These are phyloP conservation scores for Gorsachius goisagi DNA, from an alignment of 2,113 vertebrate species.

Conservation along the genomic window DNA sequence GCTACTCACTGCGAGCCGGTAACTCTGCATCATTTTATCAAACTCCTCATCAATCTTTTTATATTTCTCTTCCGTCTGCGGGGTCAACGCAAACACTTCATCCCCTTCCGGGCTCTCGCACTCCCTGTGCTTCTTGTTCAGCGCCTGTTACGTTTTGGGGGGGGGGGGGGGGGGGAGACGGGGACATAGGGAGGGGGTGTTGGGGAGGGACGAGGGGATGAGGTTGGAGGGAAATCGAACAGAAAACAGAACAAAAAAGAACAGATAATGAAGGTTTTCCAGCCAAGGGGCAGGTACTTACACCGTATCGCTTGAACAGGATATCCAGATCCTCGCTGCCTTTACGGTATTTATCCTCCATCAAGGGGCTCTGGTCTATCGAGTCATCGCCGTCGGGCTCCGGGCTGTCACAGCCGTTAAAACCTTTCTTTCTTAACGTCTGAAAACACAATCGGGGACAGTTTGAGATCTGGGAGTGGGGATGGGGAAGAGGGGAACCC, in stretches of 20 bases:
- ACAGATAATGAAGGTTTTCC: slow-evolving; percentile 67
- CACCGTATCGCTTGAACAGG: slow-evolving; percentile 96
- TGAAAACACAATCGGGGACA: slow-evolving; percentile 76
- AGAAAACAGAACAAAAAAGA: slow-evolving; percentile 44
- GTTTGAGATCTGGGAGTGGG: background rate
- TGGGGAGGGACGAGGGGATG: background rate
- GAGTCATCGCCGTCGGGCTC: slow-evolving; percentile 98
- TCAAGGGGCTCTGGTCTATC: slow-evolving; percentile 94
- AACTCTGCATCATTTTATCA: too few species aligned
- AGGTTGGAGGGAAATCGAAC: background rate
- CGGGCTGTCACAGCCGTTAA: slow-evolving; percentile 98
- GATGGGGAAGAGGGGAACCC: background rate
- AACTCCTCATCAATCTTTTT: too few species aligned
- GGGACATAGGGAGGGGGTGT: background rate
- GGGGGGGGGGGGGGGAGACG: too few species aligned
- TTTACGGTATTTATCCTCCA: slow-evolving; percentile 96
- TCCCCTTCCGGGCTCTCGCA: too few species aligned
- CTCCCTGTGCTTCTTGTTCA: too few species aligned
- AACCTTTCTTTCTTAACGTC: slow-evolving; percentile 99
- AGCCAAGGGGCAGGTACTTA: slow-evolving; percentile 82
- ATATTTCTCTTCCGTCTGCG: too few species aligned
- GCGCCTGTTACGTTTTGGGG: too few species aligned
- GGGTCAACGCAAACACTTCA: too few species aligned
- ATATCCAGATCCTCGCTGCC: slow-evolving; percentile 93
- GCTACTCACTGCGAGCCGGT: too few species aligned